Evolutionary conservation across 2,888 invertebrate species (phyloP).

Genomic region (Himalopsyche tibetana): DNA sequence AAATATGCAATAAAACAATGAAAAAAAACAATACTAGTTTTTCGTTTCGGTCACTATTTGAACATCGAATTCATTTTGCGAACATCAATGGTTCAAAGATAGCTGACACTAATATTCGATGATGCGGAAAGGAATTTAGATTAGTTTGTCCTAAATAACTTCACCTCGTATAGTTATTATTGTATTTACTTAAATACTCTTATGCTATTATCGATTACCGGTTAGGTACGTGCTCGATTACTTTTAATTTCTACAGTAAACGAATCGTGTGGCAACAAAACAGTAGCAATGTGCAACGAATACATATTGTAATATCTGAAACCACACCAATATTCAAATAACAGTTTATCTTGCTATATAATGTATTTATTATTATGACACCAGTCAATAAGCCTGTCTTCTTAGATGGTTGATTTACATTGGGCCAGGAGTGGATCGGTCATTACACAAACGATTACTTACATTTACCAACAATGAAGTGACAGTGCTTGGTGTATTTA

Average conservation of each 20-base stretch:
- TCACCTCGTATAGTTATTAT: neutral
- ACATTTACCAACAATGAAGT: too few relatives aligned
- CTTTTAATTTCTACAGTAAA: neutral
- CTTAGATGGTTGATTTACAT: too few relatives aligned
- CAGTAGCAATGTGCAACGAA: neutral
- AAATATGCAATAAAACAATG: neutral
- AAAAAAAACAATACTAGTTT: neutral
- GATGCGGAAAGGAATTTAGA: slow-evolving; percentile 15
- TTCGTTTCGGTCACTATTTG: neutral
- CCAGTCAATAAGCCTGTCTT: too few relatives aligned
- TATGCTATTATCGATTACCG: slow-evolving; percentile 3
- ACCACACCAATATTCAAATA: neutral
- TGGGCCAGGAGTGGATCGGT: too few relatives aligned
- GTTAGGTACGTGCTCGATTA: neutral
- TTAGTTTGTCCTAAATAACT: slow-evolving; percentile 15
- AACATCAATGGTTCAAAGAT: neutral
- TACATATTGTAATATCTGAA: neutral
- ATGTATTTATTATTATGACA: too few relatives aligned
- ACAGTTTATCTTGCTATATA: too few relatives aligned
- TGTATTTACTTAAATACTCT: neutral
- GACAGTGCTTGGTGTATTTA: too few relatives aligned
- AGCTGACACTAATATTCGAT: neutral
- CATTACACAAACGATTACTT: too few relatives aligned
- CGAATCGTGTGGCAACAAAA: neutral
- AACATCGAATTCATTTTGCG: neutral